Evolutionary conservation across 2,888 invertebrate genomes (phyloP), one percentile per base, ranked within the genome.

Genomic region (Dicyrtoma fusca): DNA sequence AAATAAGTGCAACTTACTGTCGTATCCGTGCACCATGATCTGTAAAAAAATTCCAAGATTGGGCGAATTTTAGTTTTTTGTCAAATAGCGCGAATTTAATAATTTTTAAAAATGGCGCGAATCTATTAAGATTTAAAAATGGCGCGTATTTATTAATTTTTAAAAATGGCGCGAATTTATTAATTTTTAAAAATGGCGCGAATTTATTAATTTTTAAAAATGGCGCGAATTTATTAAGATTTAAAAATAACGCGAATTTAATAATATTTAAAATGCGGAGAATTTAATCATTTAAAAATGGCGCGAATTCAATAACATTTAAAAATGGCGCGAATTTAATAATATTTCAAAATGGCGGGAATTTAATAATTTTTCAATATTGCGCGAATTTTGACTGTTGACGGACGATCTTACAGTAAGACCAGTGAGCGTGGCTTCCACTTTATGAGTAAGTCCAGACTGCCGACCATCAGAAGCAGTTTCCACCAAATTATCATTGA

Each of bases 1-100:
- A 3, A 97, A 84, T 11, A 91, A 89, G 75, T 89, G 88, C 80
- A 92, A 91, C 81, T 97, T 97, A 83, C 95, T 91, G 82, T 91
- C 94, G 84, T 95, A 98, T 0, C 97, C 97, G 69, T 89, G 88
- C 73, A 96, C 87, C 10, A 87, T 87, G 53, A 97, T 85, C 95
- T 93, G 84, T 45, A 62, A 71, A 34, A 21, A 44, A 13, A 64
- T 49, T 59, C 64, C n/a, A 34, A 21, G 5, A 21, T 23, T 14
- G 2, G 17, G 13, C 8, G 8, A 34, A n/a, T n/a, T n/a, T n/a
- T 34, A 34, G 8, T 34, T 34, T 8, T 3, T 5, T 5, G 3
- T n/a, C n/a, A 34, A 34, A 34, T 5, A 34, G 34, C 34, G 8
- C 34, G 8, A 3, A 34, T 34, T n/a, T 34, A 34, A 34, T 34